A percentile compares a stretch with the other conserved stretches of the same genome.
phyloP scores from a whole-genome alignment of 2,797 vertebrate species.

The Semaprochilodus insignis region DNA sequence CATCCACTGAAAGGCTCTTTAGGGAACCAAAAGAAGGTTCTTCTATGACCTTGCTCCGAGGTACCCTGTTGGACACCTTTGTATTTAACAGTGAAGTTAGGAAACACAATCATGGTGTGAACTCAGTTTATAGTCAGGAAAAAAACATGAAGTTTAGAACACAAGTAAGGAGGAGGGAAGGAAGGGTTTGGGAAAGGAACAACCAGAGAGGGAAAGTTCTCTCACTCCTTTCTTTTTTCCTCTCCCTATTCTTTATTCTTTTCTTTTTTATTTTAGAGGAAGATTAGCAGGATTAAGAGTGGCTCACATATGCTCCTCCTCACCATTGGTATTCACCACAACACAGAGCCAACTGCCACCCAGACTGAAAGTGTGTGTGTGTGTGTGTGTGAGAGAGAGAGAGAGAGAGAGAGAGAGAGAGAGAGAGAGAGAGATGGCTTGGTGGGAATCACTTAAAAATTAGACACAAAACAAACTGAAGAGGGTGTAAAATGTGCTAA shows the following conservation, averaged over 20 bases:
- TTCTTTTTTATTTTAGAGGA: slow-evolving; percentile 82
- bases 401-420: no score
- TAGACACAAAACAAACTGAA: slow-evolving; percentile 27
- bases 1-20: no score
- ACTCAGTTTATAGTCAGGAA: neutral
- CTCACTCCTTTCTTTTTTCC: slow-evolving; percentile 67
- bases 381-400: slow-evolving; percentile 11
- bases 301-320: slow-evolving; percentile 96
- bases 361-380: slow-evolving; percentile 69
- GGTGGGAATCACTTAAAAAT: neutral
- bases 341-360: slow-evolving; percentile 85
- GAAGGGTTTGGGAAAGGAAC: slow-evolving; percentile 81
- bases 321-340: slow-evolving; percentile 92
- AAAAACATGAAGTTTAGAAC: neutral
- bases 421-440: slow-evolving; percentile 4
- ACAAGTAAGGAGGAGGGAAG: neutral
- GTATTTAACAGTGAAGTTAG: neutral
- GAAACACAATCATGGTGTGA: neutral
- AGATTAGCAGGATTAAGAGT: slow-evolving; percentile 99
- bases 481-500: slow-evolving; percentile 24
- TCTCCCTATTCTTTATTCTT: slow-evolving; percentile 61
- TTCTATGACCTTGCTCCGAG: no score
- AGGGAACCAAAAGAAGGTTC: no score
- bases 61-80: neutral
- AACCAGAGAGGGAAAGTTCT: slow-evolving; percentile 80